Evolutionary conservation across 2,797 vertebrate genomes (phyloP).

Genomic region (Heliangelus exortis): DNA sequence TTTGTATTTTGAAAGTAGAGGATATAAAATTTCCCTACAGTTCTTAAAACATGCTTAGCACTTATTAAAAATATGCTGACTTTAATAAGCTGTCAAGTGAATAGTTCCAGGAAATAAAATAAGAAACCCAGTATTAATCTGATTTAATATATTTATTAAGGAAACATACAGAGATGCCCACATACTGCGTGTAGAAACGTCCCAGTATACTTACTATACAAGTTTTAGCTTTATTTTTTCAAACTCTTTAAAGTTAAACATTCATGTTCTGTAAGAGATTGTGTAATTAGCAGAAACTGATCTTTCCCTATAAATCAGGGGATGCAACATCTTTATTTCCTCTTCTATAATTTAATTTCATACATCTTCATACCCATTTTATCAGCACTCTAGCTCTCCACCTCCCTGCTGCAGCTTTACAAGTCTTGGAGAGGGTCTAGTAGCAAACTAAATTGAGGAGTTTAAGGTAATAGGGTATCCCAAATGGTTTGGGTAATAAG

Average conservation of each 20-base stretch:
- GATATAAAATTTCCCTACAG: neutral
- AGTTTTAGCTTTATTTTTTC: neutral
- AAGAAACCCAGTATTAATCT: neutral
- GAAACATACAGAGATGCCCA: neutral
- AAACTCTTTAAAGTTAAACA: neutral
- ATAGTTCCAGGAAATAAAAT: neutral
- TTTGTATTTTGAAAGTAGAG: neutral
- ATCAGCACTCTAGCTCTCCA: neutral
- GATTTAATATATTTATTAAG: neutral
- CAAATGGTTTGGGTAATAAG: neutral
- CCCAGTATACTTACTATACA: neutral
- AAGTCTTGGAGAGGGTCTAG: neutral
- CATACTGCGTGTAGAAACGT: neutral
- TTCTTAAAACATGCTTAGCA: neutral
- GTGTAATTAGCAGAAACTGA: neutral
- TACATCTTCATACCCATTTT: neutral
- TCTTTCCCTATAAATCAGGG: neutral
- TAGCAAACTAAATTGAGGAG: fast-evolving
- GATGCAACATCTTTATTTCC: neutral
- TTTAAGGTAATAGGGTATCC: neutral
- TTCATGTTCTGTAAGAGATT: neutral
- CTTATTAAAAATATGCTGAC: neutral
- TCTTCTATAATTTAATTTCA: neutral
- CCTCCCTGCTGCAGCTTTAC: neutral
- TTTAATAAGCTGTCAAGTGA: neutral